Base-by-base conservation (phyloP, 1,140 invertebrate species). In the Scaptomyza graminum region DNA sequence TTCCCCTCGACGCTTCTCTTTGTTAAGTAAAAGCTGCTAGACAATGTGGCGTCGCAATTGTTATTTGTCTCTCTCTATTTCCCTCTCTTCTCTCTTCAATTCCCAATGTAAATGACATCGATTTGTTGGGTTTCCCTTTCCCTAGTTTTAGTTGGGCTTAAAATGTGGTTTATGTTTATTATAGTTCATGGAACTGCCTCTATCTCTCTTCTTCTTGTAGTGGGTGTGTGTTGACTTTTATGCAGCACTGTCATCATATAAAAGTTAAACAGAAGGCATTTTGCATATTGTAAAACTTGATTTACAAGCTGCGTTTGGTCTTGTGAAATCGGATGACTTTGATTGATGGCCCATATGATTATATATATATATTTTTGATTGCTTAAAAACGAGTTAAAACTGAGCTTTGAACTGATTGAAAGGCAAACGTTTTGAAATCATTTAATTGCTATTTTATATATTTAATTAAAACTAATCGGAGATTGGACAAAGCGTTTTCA, bases 71-170 rank as follows among this genome's bases (percentile, higher is more conserved):
- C 8, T 16, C 13, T 43, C 4, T 28, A 8, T n/a, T 34, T 16
- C 25, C 31, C 49, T 18, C 44, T 18, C 44, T 39, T 39, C 25
- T 50, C 39, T 54, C 31, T 37, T 54, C 70, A 87, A 85, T 62
- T 69, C 65, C 62, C 52, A 67, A 74, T 80, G 59, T 84, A 85
- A 22, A 82, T 87, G 74, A 68, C 78, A 78, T 87, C 82, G 82
- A 87, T 85, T 87, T 71, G 62, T 54, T 44, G 39, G 50, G 11
- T 39, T 5, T 41, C 25, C 65, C 25, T 61, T 22, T 22, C 18
- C 59, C 57, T 84, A 8, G 31, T 34, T 34, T 9, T n/a, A 65
- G 44, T 66, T 62, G 5, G 3, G 22, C 11, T 18, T 15, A 68
- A 62, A 65, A 22, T 75, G 55, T 28, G 6, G 28, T 49, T 37